These are phyloP conservation scores for Stichopus chloronotus DNA, from an alignment of 35 echinoderm and acorn worm species.

Conservation along the genomic window DNA sequence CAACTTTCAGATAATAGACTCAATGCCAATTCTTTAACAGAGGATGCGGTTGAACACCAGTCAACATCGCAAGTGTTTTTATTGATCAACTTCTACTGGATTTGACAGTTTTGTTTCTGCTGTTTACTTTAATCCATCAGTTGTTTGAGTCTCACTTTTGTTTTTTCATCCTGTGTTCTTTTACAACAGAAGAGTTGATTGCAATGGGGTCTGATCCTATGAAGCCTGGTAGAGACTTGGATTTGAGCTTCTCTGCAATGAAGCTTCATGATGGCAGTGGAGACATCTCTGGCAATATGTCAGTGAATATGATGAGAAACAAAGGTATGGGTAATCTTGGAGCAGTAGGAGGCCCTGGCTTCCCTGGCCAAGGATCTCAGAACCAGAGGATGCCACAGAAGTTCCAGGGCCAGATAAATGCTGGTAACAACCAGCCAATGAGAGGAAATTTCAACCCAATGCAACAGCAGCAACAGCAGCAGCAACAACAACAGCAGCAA, in stretches of 20 bases:
- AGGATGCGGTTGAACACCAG: no score
- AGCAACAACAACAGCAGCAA: conserved; percentile 68
- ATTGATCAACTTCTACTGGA: no score
- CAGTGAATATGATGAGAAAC: conserved; percentile 53
- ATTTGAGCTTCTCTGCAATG: conserved; percentile 38
- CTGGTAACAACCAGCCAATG: conserved; percentile 65
- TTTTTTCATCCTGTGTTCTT: not conserved
- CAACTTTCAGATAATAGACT: no score
- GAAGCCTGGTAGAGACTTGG: not conserved
- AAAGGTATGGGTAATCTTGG: conserved; percentile 54
- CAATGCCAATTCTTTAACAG: no score
- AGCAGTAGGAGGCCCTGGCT: conserved; percentile 40
- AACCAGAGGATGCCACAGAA: conserved; percentile 52
- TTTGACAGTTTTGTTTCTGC: not conserved
- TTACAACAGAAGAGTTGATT: conserved; percentile 38
- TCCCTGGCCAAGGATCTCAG: conserved; percentile 46
- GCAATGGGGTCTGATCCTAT: not conserved
- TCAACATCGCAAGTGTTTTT: no score
- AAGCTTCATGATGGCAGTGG: conserved; percentile 17
- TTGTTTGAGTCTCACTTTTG: not conserved
- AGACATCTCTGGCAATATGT: conserved; percentile 33
- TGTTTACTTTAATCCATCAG: not conserved
- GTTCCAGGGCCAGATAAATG: conserved; percentile 42
- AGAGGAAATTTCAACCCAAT: conserved; percentile 70
- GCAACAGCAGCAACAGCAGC: conserved; percentile 76